Evolutionary conservation across 1,140 invertebrate species (phyloP).

Genomic region (Metopolophium dirhodum): DNA sequence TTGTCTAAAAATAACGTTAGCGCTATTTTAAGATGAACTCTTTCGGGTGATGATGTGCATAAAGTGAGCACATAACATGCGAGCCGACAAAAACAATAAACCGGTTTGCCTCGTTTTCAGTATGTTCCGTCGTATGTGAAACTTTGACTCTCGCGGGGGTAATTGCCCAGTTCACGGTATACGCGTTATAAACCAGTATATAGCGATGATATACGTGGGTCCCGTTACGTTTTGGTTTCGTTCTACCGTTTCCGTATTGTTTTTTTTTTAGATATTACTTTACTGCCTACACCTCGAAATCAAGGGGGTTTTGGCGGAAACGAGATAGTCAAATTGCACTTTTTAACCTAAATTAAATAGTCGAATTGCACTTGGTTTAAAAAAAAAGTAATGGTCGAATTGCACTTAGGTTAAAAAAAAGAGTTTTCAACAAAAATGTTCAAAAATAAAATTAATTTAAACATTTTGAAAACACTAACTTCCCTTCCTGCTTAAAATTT

Average conservation of each 20-base stretch:
- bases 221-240: slow-evolving; percentile 24
- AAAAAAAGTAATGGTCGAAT: too few species aligned
- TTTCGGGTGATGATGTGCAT: neutral
- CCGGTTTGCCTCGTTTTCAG: slow-evolving; percentile 44
- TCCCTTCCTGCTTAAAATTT: too few species aligned
- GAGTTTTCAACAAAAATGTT: too few species aligned
- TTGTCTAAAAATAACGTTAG: slow-evolving; percentile 9
- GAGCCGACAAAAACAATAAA: slow-evolving; percentile 35
- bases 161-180: slow-evolving; percentile 42
- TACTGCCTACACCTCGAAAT: neutral
- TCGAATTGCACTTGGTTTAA: too few species aligned
- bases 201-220: neutral
- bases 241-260: neutral
- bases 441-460: too few species aligned
- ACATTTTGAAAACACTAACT: too few species aligned
- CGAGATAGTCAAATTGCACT: too few species aligned
- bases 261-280: neutral
- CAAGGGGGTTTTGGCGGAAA: slow-evolving; percentile 2
- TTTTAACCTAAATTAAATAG: too few species aligned
- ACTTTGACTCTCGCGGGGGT: slow-evolving; percentile 32
- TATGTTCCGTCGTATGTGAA: neutral
- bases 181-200: slow-evolving; percentile 33
- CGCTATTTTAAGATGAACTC: neutral
- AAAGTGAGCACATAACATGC: neutral
- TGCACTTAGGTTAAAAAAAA: too few species aligned